These are phyloP conservation scores for Phaethornis superciliosus DNA, from an alignment of 2,113 vertebrate genomes.

Conservation along the genomic window DNA sequence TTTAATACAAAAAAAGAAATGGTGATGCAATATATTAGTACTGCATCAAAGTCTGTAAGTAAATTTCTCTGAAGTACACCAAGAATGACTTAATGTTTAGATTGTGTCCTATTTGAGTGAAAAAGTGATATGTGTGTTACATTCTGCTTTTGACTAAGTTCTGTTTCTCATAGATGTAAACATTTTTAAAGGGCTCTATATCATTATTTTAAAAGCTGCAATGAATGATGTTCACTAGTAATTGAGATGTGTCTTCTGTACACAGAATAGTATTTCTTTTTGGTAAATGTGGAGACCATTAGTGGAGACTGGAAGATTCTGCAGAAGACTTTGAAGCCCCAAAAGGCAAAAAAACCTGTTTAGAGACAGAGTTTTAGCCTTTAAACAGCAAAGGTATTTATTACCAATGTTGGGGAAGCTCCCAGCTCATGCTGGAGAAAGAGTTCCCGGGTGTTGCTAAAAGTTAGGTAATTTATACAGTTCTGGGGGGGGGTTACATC, in stretches of 20 bases:
- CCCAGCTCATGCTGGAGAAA: no score
- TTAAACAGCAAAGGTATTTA: no score
- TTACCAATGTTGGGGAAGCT: no score
- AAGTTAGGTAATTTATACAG: no score
- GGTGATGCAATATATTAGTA: slow-evolving; percentile 94
- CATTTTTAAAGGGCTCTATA: neutral
- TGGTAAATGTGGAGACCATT: neutral
- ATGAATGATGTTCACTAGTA: neutral
- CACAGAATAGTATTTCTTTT: neutral
- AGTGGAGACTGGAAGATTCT: neutral
- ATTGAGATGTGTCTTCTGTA: neutral
- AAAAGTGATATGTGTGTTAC: neutral
- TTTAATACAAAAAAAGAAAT: slow-evolving; percentile 94
- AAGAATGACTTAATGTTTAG: neutral
- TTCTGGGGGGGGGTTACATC: no score
- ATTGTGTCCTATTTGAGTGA: neutral
- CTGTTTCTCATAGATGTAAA: neutral
- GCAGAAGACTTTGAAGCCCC: no score
- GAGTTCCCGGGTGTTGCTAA: no score
- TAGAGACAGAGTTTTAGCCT: no score
- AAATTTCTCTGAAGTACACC: slow-evolving; percentile 26
- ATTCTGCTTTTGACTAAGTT: neutral
- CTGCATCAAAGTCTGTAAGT: slow-evolving; percentile 93
- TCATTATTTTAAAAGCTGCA: neutral
- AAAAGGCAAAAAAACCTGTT: no score